A percentile compares a stretch with the other conserved stretches of the same genome.
These are phyloP conservation scores for Phanerotoma sp. DNA, from an alignment of 2,888 invertebrate species.

Conservation along the genomic window DNA sequence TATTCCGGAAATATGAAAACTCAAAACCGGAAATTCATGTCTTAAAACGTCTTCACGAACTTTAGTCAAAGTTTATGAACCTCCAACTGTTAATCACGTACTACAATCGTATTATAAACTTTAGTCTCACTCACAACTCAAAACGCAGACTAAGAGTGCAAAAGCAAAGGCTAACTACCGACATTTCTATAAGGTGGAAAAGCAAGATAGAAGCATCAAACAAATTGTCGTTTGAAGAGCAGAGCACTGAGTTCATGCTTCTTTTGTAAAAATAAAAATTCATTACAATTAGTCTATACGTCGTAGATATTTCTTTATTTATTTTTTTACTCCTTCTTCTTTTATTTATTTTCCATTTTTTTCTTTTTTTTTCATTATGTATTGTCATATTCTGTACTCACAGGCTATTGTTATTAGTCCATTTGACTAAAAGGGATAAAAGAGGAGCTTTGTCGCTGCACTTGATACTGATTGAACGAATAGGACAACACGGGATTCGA, in stretches of 20 bases:
- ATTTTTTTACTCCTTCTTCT: too few species aligned
- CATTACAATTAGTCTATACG: not conserved
- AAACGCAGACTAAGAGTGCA: not conserved
- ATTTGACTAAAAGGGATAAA: conserved; percentile 15
- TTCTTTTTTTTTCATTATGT: not conserved
- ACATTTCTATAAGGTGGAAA: not conserved
- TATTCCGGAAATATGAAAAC: conserved; percentile 5
- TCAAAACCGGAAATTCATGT: conserved; percentile 12
- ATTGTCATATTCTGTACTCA: not conserved
- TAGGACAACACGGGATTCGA: conserved; percentile 23
- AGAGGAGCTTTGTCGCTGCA: conserved; percentile 17
- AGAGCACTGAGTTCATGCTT: too few species aligned
- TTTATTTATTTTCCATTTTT: not conserved
- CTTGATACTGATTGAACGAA: conserved; percentile 24
- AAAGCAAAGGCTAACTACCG: not conserved
- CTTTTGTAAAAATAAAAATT: not conserved
- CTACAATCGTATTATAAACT: conserved; percentile 24
- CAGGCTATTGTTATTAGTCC: conserved; percentile 7
- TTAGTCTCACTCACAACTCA: conserved; percentile 1
- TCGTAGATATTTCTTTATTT: too few species aligned
- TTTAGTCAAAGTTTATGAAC: conserved; percentile 14
- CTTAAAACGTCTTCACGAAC: conserved; percentile 10
- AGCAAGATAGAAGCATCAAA: conserved; percentile 1
- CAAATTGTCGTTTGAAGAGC: not conserved
- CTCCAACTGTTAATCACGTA: conserved; percentile 19